These are phyloP conservation scores for Esox lucius DNA, from an alignment of 2,797 vertebrate species.

Conservation along the genomic window DNA sequence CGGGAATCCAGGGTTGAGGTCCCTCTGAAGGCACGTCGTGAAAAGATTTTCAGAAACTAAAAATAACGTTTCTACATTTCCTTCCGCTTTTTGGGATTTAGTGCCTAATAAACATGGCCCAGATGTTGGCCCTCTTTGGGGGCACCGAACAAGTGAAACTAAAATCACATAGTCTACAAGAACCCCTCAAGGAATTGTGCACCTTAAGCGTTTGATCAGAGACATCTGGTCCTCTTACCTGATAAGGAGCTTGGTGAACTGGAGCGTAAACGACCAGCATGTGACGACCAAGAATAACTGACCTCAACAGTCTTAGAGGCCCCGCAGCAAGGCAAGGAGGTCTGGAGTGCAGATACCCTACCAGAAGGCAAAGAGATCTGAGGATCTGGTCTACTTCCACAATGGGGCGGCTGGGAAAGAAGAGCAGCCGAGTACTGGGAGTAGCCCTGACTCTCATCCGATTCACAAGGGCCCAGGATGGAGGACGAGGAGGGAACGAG, in stretches of 20 bases:
- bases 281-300: constrained; percentile 1
- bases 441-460: constrained; percentile 74
- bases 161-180: not conserved
- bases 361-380: not conserved
- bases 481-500: constrained; percentile 24
- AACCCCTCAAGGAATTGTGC: not conserved
- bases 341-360: constrained; percentile 13
- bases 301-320: constrained; percentile 3
- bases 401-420: constrained; percentile 10
- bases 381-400: constrained; percentile 9
- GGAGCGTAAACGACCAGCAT: constrained; percentile 1
- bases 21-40: not conserved
- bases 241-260: not conserved
- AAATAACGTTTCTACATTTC: not conserved
- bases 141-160: not conserved
- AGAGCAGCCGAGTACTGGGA: constrained; percentile 59
- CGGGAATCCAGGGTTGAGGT: not conserved
- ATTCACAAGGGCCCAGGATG: constrained; percentile 67
- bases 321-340: not conserved
- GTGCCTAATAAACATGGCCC: not conserved
- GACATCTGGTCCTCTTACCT: constrained; percentile 32
- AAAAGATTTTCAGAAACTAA: not conserved
- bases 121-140: not conserved
- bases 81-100: not conserved
- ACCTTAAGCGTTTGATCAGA: not conserved